phyloP scores from a whole-genome alignment of 2,113 vertebrate species.

The Plotosus lineatus region DNA sequence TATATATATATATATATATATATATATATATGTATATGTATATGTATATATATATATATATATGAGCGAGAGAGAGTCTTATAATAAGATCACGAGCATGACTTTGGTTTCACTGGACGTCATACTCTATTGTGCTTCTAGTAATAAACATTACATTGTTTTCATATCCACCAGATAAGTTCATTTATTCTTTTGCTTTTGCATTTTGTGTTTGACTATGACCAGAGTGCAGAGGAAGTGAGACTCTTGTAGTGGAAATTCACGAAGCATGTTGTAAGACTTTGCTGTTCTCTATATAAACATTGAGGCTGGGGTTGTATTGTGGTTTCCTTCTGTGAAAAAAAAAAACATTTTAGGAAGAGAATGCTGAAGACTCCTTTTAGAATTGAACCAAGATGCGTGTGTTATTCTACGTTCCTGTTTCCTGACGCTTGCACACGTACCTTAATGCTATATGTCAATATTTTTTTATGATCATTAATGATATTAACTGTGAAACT shows the following conservation, averaged over 20 bases:
- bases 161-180: not conserved
- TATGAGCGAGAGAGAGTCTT: too few species aligned
- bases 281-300: not conserved
- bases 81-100: too few species aligned
- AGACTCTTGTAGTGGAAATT: not conserved
- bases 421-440: conserved; percentile 39
- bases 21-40: too few species aligned
- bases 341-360: not conserved
- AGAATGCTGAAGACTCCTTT: not conserved
- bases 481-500: conserved; percentile 12
- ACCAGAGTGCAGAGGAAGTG: not conserved
- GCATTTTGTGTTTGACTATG: not conserved
- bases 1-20: too few species aligned
- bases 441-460: conserved; percentile 5
- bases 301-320: not conserved
- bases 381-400: conserved; percentile 23
- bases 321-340: not conserved
- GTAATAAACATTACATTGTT: not conserved
- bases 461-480: conserved; percentile 4
- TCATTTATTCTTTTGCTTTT: not conserved
- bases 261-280: not conserved
- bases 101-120: too few species aligned
- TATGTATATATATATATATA: too few species aligned
- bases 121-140: too few species aligned
- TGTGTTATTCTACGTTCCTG: conserved; percentile 36